A percentile compares a stretch with the other conserved stretches of the same genome.
phyloP scores from a whole-genome alignment of 92 coral and sea anemone species.

The Meandrina meandrites region DNA sequence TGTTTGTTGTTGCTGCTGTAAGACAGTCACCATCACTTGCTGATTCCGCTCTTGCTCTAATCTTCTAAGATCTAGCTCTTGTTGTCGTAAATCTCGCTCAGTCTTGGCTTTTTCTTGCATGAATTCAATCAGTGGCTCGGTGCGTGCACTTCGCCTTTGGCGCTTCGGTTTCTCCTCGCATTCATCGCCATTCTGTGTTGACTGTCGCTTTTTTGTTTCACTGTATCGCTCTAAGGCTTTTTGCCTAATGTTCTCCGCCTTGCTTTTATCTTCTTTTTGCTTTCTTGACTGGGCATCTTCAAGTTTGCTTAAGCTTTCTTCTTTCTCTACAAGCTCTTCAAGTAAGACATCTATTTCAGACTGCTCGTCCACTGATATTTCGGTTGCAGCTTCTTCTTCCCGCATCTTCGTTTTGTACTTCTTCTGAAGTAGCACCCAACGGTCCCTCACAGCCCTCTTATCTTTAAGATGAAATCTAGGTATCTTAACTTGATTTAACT shows the following conservation, averaged over 20 bases:
- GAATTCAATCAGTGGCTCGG: conserved; percentile 8
- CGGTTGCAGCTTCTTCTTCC: background rate
- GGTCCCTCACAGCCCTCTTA: conserved; percentile 39
- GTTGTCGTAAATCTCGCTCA: background rate
- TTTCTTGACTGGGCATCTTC: background rate
- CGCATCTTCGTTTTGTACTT: too few species aligned
- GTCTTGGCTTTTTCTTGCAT: background rate
- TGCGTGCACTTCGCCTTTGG: conserved; percentile 6
- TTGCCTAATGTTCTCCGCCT: background rate
- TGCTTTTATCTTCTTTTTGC: background rate
- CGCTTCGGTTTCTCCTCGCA: conserved; percentile 11
- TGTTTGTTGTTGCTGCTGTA: background rate
- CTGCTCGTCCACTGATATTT: background rate
- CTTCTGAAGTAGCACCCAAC: conserved; percentile 25
- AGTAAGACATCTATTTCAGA: background rate
- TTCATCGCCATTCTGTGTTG: background rate
- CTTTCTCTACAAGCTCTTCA: background rate
- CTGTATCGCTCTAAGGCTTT: background rate
- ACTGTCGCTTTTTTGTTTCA: background rate
- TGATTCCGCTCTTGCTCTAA: background rate
- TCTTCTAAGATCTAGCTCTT: background rate
- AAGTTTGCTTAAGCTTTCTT: background rate
- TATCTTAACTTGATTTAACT: conserved; percentile 37
- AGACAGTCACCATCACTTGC: background rate
- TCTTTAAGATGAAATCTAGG: conserved; percentile 28